phyloP scores from a whole-genome alignment of 2,113 vertebrate genomes.

The Ailuropoda melanoleuca region DNA sequence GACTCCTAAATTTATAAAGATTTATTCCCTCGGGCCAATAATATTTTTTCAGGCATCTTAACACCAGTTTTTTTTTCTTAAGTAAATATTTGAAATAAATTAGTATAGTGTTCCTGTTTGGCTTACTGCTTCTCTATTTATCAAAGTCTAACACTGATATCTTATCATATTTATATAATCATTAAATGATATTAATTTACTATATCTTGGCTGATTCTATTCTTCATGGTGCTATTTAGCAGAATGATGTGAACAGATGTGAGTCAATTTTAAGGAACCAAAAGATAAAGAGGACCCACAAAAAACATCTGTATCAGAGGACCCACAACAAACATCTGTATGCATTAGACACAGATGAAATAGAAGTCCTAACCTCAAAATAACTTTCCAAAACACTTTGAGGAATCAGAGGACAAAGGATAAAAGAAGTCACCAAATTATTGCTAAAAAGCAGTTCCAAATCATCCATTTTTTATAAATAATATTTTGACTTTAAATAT shows the following conservation, averaged over 20 bases:
- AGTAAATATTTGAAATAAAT: background rate
- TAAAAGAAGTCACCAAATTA: background rate
- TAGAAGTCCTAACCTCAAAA: background rate
- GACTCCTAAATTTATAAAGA: background rate
- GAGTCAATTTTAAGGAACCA: background rate
- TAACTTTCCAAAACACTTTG: background rate
- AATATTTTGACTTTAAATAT: background rate
- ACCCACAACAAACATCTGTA: background rate
- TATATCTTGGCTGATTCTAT: background rate
- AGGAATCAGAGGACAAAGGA: background rate
- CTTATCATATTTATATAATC: background rate
- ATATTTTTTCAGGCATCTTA: background rate
- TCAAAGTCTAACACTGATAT: background rate
- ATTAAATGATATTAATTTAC: background rate
- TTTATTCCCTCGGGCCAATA: background rate
- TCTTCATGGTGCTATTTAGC: background rate
- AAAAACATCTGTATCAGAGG: background rate
- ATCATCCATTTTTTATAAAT: background rate
- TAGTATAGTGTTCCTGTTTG: background rate
- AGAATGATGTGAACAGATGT: background rate
- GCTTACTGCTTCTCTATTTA: background rate
- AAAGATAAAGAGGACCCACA: background rate
- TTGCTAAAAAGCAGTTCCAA: background rate
- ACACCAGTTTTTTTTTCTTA: background rate
- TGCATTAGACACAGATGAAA: background rate